Conservation (phyloP, 1,140 invertebrate species). For the Kradibia gibbosae region DNA sequence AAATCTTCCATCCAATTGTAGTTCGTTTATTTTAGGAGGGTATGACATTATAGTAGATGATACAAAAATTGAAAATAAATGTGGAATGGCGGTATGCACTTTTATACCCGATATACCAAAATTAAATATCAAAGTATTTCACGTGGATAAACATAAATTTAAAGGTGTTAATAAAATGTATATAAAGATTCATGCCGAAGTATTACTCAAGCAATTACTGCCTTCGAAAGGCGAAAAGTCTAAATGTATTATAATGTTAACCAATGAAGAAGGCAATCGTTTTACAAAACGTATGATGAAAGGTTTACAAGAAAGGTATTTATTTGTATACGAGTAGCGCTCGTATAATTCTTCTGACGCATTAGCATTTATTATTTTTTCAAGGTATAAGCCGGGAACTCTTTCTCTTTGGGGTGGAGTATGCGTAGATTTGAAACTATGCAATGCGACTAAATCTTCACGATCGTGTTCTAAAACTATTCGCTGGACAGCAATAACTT, state of each 20-base stretch:
- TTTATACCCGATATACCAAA: conserved; percentile 61
- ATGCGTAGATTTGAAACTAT: conserved; percentile 50
- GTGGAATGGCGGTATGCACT: conserved; percentile 50
- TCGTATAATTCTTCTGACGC: background rate
- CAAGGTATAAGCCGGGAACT: conserved; percentile 42
- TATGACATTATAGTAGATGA: conserved; percentile 50
- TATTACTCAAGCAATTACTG: conserved; percentile 40
- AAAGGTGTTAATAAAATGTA: conserved; percentile 17
- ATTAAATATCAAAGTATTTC: conserved; percentile 52
- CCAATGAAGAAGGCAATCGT: conserved; percentile 26
- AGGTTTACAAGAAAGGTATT: conserved; percentile 49
- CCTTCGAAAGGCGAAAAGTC: conserved; percentile 43
- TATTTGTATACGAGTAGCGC: background rate
- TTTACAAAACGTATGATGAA: conserved; percentile 48
- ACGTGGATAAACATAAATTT: conserved; percentile 4
- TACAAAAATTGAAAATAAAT: conserved; percentile 51
- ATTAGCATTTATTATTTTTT: conserved; percentile 40
- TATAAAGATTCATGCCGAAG: conserved; percentile 31
- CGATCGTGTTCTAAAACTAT: conserved; percentile 30
- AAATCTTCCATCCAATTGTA: conserved; percentile 51
- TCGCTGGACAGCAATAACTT: conserved; percentile 56
- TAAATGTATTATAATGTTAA: conserved; percentile 62
- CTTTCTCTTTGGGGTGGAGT: conserved; percentile 64
- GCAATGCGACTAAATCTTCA: conserved; percentile 45
- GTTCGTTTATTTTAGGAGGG: conserved; percentile 41